These are phyloP conservation scores for Todiramphus saurophagus DNA, from an alignment of 2,113 vertebrate species.

Conservation along the genomic window DNA sequence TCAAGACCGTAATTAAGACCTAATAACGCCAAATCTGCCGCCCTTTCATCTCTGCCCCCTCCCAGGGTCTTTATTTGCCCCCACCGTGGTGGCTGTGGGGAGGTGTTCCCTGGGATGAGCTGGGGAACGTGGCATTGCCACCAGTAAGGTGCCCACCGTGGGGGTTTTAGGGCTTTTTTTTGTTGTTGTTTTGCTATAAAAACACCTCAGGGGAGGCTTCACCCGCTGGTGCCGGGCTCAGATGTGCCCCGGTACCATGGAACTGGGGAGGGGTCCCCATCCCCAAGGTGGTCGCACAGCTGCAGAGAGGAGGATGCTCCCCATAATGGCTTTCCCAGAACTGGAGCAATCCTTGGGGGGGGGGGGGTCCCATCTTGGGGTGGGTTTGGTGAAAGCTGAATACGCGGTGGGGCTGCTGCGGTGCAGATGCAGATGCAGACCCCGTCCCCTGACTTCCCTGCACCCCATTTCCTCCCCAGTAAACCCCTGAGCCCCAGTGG, in stretches of 20 bases:
- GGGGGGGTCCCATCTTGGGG: background rate
- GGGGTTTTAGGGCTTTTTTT: background rate
- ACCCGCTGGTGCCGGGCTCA: fast-evolving
- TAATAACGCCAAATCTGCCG: background rate
- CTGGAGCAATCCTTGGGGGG: fast-evolving
- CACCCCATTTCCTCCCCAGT: slow-evolving; percentile 45
- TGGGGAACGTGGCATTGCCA: fast-evolving
- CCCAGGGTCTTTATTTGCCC: background rate
- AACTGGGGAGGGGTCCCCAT: fast-evolving
- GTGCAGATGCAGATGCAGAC: background rate
- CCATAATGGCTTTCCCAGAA: background rate
- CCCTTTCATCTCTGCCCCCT: background rate
- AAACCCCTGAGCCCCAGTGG: background rate
- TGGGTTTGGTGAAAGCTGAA: background rate
- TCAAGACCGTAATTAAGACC: background rate
- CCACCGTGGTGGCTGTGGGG: fast-evolving
- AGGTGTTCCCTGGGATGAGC: fast-evolving
- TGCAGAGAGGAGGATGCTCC: background rate
- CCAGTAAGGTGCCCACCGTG: fast-evolving
- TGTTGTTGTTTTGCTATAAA: background rate
- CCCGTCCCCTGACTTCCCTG: background rate
- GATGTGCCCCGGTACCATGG: fast-evolving
- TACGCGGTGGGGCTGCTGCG: background rate
- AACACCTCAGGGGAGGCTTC: fast-evolving
- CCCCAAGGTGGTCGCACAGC: background rate